Base-by-base conservation (phyloP, 1,140 invertebrate genomes). In the Drosophila tristis region DNA sequence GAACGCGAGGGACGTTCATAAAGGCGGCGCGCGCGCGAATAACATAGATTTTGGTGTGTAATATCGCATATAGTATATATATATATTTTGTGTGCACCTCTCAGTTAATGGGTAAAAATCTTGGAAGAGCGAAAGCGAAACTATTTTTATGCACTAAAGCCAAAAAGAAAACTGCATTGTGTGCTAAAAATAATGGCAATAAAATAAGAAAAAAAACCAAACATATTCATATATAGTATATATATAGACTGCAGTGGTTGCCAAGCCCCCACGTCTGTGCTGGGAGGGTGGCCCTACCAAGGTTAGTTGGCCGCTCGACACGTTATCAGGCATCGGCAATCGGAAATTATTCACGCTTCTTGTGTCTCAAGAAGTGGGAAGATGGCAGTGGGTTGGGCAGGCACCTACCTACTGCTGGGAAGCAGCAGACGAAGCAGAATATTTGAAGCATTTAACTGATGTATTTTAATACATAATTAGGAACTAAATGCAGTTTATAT, bases 291-390 rank as follows among this genome's bases (percentile, higher is more conserved):
- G 60, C 26, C 51, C 15, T 39, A 23, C 55, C 61, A 75, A 75
- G 72, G 72, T 76, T 74, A 75, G 51, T 55, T 16, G 45, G 50
- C 50, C 43, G 66, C 47, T 72, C 35, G 56, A 51, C 5, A 26
- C 48, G 59, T 87, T 87, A 87, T 87, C 84, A 80, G 79, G 79
- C 23, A 23, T 1, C 45, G 50, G 31, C 23, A 65, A 89, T 86
- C 82, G 5, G 51, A 50, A 53, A 82, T 68, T 62, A 65, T 58
- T 59, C 54, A 56, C 48, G 57, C 44, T 64, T 57, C 59, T 58
- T 60, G 64, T 44, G 50, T 29, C 51, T 63, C 50, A 58, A 35
- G 71, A 74, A 67, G 11, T 16, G 16, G 16, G 16, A 16, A 5
- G 11, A 13, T 39, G 35, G 35, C 3, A 35, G 9, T 9, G 31